Base-by-base conservation (phyloP, 2,888 invertebrate genomes). In the Keiferia lycopersicella region DNA sequence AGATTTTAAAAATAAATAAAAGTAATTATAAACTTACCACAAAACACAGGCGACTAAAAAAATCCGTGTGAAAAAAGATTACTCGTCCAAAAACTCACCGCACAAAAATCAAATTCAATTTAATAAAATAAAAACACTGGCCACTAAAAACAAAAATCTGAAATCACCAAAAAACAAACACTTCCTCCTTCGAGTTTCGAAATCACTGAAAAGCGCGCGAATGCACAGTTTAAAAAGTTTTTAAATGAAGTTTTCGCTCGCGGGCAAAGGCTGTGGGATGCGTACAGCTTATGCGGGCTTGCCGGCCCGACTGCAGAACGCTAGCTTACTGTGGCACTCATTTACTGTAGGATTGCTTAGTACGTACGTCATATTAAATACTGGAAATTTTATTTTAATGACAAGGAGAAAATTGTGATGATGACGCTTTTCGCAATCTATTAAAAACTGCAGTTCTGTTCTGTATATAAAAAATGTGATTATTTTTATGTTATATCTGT, bases 251-350 rank as follows among this genome's bases (percentile, higher is more conserved):
- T 39, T 53, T 56, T 63, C 61, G 67, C 26, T 61, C 58, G 67
- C 26, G 53, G 51, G 63, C 65, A 48, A 62, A 20, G 64, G 66
- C 67, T 39, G 61, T 38, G 61, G 30, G 62, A 68, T 67, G 71
- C 77, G 76, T 78, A 65, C 63, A 64, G 66, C 65, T 75, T 67
- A 74, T 68, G 68, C 79, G 79, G 78, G 77, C 79, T 68, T 66
- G 65, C 38, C 4, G 41, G 75, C 76, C 78, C 79, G 78, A 80
- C 79, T 79, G 78, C 71, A 67, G 48, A 63, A 61, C 58, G 61
- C 59, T 60, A 62, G n/a, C 38, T 12, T 8, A 8, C 34, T 34
- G 34, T 34, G 34, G 34, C 34, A 34, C 6, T 34, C 34, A 51
- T 16, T 65, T 58, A 51, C 62, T 58, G 58, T n/a, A 12, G 22